Base-by-base conservation (phyloP, 1,140 invertebrate genomes). In the Spodoptera frugiperda region DNA sequence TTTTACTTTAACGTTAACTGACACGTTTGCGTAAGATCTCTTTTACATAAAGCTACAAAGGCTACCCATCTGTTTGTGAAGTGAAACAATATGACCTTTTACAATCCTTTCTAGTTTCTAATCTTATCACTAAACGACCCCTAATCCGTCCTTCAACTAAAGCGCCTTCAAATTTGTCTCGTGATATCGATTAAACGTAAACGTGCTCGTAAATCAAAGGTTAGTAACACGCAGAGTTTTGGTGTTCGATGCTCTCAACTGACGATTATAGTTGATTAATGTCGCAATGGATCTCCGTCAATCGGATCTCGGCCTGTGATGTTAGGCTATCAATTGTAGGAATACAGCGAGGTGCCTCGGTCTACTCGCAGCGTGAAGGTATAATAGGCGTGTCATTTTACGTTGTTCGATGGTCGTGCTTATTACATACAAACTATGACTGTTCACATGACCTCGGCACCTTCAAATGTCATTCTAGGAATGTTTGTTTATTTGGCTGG, bases 241-340 rank as follows among this genome's bases (percentile, higher is more conserved):
- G 68, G 65, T 46, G 65, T 68, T 68, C 11, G 61, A 30, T 33
- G 19, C 65, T 68, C 48, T 61, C 46, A 70, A 77, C 54, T 61
- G 70, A 67, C 49, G 63, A 77, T 80, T 72, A 75, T 63, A 51
- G 61, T 74, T 59, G 63, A 84, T 81, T 84, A 82, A 81, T 81
- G 78, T 79, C 70, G 72, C 79, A 76, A 84, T 82, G 76, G 53
- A 79, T 84, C 79, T 75, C 78, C 65, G 81, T 81, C 73, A 77
- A 78, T 79, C 76, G 76, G 19, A 75, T 48, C 59, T 78, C 71
- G 61, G 55, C 11, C 15, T 39, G 49, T 71, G 59, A 73, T 73
- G 74, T 73, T 63, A 51, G 76, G 76, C 78, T 67, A 82, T 82
- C 78, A 84, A 80, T 84, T 59, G 55, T 59, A 25, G 12, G 55